These are phyloP conservation scores for Drosophila pseudotakahashii DNA, from an alignment of 2,888 invertebrate genomes.

Conservation along the genomic window DNA sequence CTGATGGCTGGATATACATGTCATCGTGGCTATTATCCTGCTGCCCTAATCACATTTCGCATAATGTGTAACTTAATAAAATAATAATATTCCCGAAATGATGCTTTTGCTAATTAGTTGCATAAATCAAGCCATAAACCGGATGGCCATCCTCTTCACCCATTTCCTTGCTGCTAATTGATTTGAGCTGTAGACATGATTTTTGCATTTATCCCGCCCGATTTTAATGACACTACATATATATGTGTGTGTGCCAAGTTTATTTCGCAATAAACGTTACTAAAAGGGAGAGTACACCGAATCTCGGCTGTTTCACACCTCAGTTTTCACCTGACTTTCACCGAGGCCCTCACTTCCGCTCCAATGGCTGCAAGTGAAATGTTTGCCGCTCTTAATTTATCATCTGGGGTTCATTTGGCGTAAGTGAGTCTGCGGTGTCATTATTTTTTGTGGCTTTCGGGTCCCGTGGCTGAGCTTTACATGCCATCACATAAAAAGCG, in stretches of 20 bases:
- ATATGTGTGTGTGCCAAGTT: constrained; percentile 12
- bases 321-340: constrained; percentile 39
- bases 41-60: constrained; percentile 24
- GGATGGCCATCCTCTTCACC: constrained; percentile 35
- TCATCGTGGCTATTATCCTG: constrained; percentile 27
- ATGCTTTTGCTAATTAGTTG: constrained; percentile 71
- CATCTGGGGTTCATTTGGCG: constrained; percentile 68
- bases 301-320: constrained; percentile 46
- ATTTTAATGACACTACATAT: constrained; percentile 61
- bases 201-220: constrained; percentile 73
- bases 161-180: constrained; percentile 59
- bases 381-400: constrained; percentile 67
- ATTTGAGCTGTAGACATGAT: constrained; percentile 71
- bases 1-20: constrained; percentile 10
- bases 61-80: constrained; percentile 39
- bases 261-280: constrained; percentile 22
- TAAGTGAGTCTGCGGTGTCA: constrained; percentile 43
- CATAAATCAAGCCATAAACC: constrained; percentile 74
- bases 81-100: constrained; percentile 54
- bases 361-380: constrained; percentile 50
- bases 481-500: constrained; percentile 64
- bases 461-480: constrained; percentile 45
- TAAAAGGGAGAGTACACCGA: constrained; percentile 14
- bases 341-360: constrained; percentile 31
- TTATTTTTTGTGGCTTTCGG: constrained; percentile 67